phyloP scores from a whole-genome alignment of 1,140 invertebrate species.

The Dendroctonus ponderosae region DNA sequence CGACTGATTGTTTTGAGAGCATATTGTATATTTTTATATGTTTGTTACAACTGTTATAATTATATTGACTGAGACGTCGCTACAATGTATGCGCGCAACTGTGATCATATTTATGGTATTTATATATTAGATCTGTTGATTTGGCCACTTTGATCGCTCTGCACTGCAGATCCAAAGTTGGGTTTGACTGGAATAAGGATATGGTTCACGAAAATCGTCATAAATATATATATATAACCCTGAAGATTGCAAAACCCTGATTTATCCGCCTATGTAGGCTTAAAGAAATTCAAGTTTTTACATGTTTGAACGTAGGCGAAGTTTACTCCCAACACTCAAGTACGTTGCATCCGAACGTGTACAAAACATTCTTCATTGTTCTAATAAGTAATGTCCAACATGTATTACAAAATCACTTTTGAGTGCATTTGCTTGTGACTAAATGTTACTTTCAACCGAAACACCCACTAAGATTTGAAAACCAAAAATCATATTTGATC shows the following conservation, averaged over 20 bases:
- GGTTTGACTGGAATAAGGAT: constrained; percentile 34
- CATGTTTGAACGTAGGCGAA: too few species aligned
- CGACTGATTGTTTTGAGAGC: constrained; percentile 49
- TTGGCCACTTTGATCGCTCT: constrained; percentile 9
- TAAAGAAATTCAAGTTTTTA: too few species aligned
- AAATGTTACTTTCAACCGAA: constrained; percentile 10
- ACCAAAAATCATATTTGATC: constrained; percentile 1
- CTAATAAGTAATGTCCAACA: too few species aligned
- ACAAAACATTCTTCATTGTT: too few species aligned
- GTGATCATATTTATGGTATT: constrained; percentile 53
- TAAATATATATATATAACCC: constrained; percentile 8
- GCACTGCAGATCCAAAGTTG: constrained; percentile 4
- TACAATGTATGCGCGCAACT: constrained; percentile 41
- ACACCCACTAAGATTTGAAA: constrained; percentile 18
- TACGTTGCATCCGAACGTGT: too few species aligned
- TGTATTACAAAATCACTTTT: constrained; percentile 13
- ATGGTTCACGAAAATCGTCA: constrained; percentile 38
- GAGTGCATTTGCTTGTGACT: constrained; percentile 12
- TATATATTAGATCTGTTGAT: constrained; percentile 50
- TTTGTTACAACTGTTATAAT: constrained; percentile 53
- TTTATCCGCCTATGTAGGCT: constrained; percentile 5
- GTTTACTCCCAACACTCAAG: too few species aligned
- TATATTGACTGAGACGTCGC: constrained; percentile 49
- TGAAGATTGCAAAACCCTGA: constrained; percentile 13
- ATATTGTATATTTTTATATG: constrained; percentile 54